Evolutionary conservation across 2,797 vertebrate genomes (phyloP), one percentile per base, ranked within the genome.

Genomic region (Erpetoichthys calabaricus): DNA sequence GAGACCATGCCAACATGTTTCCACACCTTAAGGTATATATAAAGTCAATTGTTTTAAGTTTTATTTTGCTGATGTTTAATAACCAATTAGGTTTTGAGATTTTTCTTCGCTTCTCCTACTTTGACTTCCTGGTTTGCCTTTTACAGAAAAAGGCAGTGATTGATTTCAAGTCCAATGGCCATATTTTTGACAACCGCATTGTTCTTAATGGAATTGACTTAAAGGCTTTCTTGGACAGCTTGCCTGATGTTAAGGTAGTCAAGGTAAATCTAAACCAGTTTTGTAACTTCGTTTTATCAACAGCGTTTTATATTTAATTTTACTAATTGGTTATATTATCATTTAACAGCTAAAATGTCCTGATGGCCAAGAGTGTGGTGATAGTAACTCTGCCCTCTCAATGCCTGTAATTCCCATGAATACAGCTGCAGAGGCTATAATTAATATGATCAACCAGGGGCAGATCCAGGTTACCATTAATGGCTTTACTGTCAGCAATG

Each of bases 361-460:
- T 62, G 95, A 98, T 62, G 85, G 87, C 44, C 91, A 90, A 76
- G 96, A 98, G 55, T 65, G 79, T 2, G 49, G 77, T 0, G 96
- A 99, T 6, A 82, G 77, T 60, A 94, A 89, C 3, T 87, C 89
- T 1, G 83, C 92, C 56, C 86, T 99, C 60, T 94, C 89, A 58
- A 95, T 99, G 95, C 96, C 94, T 0, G 91, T 99, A 45, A 98
- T 99, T 78, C 96, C 96, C 3, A 98, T 99, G 96, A 99, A 98
- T 80, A 95, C 94, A 1, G 96, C 96, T 62, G 96, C 96, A 45
- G 96, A 99, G 78, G 96, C 96, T 42, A 89, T 99, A 62, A 98
- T 99, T 64, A 97, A 98, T 75, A 99, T 99, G 96, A 98, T 99
- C 70, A 98, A 99, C 66, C 90, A 95, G 69, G 96, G 96, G 45